These are phyloP conservation scores for Dolichallabes microphthalmus DNA, from an alignment of 2,113 vertebrate genomes.

Conservation along the genomic window DNA sequence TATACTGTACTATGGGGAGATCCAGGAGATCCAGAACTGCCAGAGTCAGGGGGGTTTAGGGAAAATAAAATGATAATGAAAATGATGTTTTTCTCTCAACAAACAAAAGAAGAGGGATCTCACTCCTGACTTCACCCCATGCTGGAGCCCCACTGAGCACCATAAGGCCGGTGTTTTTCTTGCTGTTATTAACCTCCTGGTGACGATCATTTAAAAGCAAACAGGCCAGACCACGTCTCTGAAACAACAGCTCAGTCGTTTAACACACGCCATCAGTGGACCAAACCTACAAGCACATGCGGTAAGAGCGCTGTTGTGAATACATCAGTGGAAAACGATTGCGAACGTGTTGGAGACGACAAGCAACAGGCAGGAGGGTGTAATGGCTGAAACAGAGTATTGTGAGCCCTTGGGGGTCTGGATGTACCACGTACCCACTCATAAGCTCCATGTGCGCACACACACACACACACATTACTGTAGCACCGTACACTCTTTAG, in stretches of 20 bases:
- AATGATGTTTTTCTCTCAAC: conserved; percentile 56
- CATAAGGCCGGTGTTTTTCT: conserved; percentile 72
- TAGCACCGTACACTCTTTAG: background rate
- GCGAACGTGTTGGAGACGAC: background rate
- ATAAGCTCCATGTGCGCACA: too few species aligned
- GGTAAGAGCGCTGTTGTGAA: conserved; percentile 57
- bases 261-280: conserved; percentile 56
- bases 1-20: conserved; percentile 26
- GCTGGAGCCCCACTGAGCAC: conserved; percentile 60
- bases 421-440: too few species aligned
- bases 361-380: background rate
- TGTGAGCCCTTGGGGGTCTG: too few species aligned
- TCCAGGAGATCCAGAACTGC: conserved; percentile 33
- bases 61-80: conserved; percentile 32
- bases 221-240: conserved; percentile 41
- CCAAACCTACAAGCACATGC: conserved; percentile 47
- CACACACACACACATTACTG: background rate
- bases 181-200: conserved; percentile 57
- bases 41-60: conserved; percentile 13
- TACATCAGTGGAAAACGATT: conserved; percentile 53
- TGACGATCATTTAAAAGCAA: conserved; percentile 55
- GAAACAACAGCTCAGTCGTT: conserved; percentile 59
- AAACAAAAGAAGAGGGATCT: conserved; percentile 35
- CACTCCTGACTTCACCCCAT: conserved; percentile 35
- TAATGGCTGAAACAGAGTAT: background rate